These are phyloP conservation scores for Herpailurus yagouaroundi DNA, from an alignment of 2,113 vertebrate species.

Conservation along the genomic window DNA sequence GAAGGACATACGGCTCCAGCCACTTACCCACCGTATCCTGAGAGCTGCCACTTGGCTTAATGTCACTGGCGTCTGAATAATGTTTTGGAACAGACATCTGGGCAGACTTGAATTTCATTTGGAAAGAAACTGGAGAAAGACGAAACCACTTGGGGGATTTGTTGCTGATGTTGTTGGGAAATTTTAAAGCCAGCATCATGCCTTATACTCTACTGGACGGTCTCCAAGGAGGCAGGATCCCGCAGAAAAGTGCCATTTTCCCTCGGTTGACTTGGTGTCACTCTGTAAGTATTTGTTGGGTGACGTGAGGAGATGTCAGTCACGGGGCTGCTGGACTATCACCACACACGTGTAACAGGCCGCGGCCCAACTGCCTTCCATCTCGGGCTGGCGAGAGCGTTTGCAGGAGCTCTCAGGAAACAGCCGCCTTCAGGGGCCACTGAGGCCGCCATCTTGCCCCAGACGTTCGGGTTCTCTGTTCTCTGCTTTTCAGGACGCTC, in stretches of 20 bases:
- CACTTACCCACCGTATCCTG: neutral
- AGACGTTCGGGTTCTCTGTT: neutral
- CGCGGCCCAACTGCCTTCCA: fast-evolving
- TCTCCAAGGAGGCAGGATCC: neutral
- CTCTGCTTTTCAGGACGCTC: neutral
- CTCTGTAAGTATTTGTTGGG: neutral
- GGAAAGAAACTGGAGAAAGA: neutral
- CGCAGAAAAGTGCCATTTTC: fast-evolving
- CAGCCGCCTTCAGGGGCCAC: neutral
- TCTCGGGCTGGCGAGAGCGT: fast-evolving
- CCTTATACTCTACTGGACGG: neutral
- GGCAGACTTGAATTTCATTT: neutral
- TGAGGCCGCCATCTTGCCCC: neutral
- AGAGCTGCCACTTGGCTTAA: neutral
- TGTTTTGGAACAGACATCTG: neutral
- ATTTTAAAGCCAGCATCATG: neutral
- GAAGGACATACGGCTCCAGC: neutral
- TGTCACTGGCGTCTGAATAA: neutral
- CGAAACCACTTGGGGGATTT: neutral
- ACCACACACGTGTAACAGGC: fast-evolving
- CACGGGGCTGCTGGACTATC: fast-evolving
- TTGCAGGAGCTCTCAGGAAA: neutral
- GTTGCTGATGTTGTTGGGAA: neutral
- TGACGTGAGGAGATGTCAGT: neutral
- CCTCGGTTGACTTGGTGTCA: neutral